phyloP scores from a whole-genome alignment of 2,888 invertebrate species.

The Eupithecia centaureata region DNA sequence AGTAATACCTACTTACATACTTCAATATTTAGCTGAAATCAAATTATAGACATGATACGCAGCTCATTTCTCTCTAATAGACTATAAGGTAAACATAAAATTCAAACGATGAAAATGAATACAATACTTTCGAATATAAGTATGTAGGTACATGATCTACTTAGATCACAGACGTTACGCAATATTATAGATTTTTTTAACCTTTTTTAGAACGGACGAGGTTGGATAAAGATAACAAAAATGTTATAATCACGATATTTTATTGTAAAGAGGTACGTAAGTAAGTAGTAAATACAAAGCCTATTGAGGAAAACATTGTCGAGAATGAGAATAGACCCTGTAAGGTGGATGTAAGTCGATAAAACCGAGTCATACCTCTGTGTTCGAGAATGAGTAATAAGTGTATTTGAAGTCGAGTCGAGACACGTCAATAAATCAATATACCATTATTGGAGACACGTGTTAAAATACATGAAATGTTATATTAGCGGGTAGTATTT shows the following conservation, averaged over 20 bases:
- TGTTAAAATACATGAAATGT: not conserved
- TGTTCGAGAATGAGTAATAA: not conserved
- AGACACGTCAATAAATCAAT: not conserved
- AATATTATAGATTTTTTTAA: slow-evolving; percentile 29
- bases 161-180: not conserved
- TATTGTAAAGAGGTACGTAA: not conserved
- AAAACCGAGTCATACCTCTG: not conserved
- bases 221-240: slow-evolving; percentile 31
- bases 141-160: not conserved
- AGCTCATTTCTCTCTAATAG: not conserved
- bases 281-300: not conserved
- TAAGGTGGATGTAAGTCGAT: not conserved
- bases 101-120: not conserved
- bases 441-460: not conserved
- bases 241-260: slow-evolving; percentile 10
- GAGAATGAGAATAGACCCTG: not conserved
- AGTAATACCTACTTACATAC: not conserved
- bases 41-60: not conserved
- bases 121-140: not conserved
- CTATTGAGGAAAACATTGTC: not conserved
- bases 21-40: not conserved
- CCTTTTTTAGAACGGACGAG: slow-evolving; percentile 49
- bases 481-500: no score
- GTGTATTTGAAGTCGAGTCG: not conserved
- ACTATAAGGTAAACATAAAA: not conserved